Percentiles rank a stretch among this genome's conserved stretches.
Conservation (phyloP, 2,113 vertebrate genomes). For the Thamnaconus septentrionalis region DNA sequence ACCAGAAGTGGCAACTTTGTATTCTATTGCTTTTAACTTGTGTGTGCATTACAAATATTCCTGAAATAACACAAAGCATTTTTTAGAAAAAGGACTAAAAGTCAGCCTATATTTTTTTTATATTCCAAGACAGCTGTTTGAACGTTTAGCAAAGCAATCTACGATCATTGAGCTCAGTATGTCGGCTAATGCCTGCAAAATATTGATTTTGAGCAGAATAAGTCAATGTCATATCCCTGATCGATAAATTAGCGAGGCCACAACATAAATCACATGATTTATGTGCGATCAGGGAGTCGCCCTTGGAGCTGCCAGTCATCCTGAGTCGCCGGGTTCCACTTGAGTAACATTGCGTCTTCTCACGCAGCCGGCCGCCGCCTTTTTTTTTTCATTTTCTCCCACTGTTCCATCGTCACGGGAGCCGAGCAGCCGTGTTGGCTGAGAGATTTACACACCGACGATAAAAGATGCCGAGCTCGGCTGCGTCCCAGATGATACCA, state of each 20-base stretch:
- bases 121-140: too few relatives aligned
- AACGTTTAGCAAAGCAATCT: too few relatives aligned
- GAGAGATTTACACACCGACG: slow-evolving; percentile 3
- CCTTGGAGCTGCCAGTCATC: slow-evolving; percentile 14
- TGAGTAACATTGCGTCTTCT: slow-evolving; percentile 1
- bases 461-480: slow-evolving; percentile 17
- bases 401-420: slow-evolving; percentile 2
- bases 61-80: too few relatives aligned
- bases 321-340: not conserved
- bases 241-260: slow-evolving; percentile 22
- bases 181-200: slow-evolving; percentile 1
- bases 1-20: too few relatives aligned
- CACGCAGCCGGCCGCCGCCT: not conserved
- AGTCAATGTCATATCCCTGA: slow-evolving; percentile 8
- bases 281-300: slow-evolving; percentile 29
- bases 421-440: slow-evolving; percentile 13
- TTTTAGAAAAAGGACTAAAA: too few relatives aligned
- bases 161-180: too few relatives aligned
- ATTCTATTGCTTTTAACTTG: too few relatives aligned
- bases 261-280: slow-evolving; percentile 20
- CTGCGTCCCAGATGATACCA: slow-evolving; percentile 8
- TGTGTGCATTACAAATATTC: too few relatives aligned
- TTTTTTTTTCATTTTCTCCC: not conserved
- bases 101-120: too few relatives aligned
- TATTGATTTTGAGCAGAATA: slow-evolving; percentile 6